Conservation (phyloP, 2,113 vertebrate species). For the Laticauda laticaudata region DNA sequence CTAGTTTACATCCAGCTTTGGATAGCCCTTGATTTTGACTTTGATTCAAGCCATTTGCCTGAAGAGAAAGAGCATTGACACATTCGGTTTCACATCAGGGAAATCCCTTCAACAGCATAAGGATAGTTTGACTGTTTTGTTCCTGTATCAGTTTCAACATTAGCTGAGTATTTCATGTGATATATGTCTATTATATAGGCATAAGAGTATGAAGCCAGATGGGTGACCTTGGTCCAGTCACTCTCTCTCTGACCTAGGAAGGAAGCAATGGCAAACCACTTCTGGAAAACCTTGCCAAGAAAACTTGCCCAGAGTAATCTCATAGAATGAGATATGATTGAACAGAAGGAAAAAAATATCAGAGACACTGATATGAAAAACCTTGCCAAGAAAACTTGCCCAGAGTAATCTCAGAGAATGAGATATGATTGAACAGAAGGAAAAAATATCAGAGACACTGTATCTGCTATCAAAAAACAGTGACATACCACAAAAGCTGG, state of each 20-base stretch:
- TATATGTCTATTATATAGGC: neutral
- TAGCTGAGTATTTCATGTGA: neutral
- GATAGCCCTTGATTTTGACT: neutral
- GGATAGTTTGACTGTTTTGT: neutral
- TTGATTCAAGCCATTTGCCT: neutral
- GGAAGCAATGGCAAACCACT: neutral
- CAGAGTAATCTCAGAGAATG: neutral
- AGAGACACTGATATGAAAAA: neutral
- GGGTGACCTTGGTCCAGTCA: no score
- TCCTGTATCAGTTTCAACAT: neutral
- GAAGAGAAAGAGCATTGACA: neutral
- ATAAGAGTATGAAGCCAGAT: neutral
- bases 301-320: neutral
- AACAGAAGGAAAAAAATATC: neutral
- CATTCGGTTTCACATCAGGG: neutral
- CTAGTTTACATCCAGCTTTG: neutral
- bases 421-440: neutral
- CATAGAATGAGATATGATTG: neutral
- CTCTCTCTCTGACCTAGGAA: neutral
- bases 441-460: neutral
- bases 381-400: neutral
- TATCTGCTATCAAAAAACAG: neutral
- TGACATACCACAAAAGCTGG: neutral
- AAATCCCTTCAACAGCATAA: neutral
- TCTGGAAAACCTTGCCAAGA: neutral